Evolutionary conservation across 2,888 invertebrate species (phyloP), one percentile per base, ranked within the genome.

Genomic region (Argyresthia goedartella): DNA sequence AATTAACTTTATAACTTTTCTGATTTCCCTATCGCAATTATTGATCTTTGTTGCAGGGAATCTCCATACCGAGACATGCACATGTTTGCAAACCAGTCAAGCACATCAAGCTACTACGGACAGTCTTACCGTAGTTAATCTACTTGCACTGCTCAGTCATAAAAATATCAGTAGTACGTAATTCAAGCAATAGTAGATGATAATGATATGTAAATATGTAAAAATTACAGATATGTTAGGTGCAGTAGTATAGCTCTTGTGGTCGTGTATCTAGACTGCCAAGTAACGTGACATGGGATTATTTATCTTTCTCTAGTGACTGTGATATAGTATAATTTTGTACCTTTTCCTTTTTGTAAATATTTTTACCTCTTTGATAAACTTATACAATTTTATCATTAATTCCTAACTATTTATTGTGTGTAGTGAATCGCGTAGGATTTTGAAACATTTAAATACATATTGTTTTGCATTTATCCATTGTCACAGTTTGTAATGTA

Each of bases 251-350:
- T 79, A 77, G 75, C 66, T 70, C 55, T 64, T 67, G 74, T 77
- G 71, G 61, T 73, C 59, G 73, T 76, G 74, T 78, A 76, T 13
- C 79, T 84, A 81, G 79, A 82, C 80, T 84, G 81, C 75, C 68
- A 68, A 68, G 58, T 73, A 66, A 72, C 1, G 77, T 78, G 73
- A 62, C 61, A 62, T 71, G 73, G 69, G 65, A 71, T 75, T 77
- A 42, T 50, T 50, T 76, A 79, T 76, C 74, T 81, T 72, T 84
- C 69, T 81, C 77, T 85, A 86, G 85, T 73, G 74, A 81, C 85
- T 86, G 85, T 86, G 85, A 86, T 86, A 86, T 84, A 84, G 80
- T 77, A 79, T 84, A 81, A 82, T 82, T 84, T 81, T 68, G 64
- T 71, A 70, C 25, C 25, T 25, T 71, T 75, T 64, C 69, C 77